A percentile compares a stretch with the other conserved stretches of the same genome.
Evolutionary conservation across 2,888 invertebrate genomes (phyloP).

Genomic region (Orthosia incerta): DNA sequence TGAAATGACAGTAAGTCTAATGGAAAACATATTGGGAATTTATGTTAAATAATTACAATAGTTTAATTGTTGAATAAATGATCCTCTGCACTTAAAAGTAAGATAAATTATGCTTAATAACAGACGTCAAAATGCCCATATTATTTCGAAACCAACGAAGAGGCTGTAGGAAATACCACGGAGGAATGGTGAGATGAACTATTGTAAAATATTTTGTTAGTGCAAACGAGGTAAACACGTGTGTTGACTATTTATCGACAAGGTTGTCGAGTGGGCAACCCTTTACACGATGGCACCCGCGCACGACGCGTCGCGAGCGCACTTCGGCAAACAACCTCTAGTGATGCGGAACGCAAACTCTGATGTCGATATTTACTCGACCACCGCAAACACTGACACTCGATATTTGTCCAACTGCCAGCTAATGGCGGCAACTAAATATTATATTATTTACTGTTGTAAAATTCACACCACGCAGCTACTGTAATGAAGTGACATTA

Average conservation of each 20-base stretch:
- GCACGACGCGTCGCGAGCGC: constrained; percentile 75
- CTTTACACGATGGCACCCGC: constrained; percentile 85
- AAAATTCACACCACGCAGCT: constrained; percentile 84
- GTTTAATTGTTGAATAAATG: constrained; percentile 79
- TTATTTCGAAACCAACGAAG: constrained; percentile 35
- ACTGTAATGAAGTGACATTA: constrained; percentile 83
- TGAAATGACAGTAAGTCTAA: constrained; percentile 78
- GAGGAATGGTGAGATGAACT: constrained; percentile 70
- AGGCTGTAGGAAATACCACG: constrained; percentile 52
- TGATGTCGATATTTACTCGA: constrained; percentile 88
- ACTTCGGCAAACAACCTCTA: constrained; percentile 86
- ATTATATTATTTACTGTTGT: constrained; percentile 77
- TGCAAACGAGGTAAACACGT: constrained; percentile 83
- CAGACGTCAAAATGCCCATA: constrained; percentile 37
- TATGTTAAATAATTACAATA: constrained; percentile 84
- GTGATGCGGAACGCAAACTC: constrained; percentile 91
- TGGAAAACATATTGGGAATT: constrained; percentile 83
- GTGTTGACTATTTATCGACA: constrained; percentile 85
- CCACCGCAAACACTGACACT: constrained; percentile 87
- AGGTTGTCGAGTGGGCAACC: constrained; percentile 86
- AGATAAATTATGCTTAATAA: constrained; percentile 54
- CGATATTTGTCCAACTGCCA: constrained; percentile 87
- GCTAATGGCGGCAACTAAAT: constrained; percentile 84
- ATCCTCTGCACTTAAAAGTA: constrained; percentile 56
- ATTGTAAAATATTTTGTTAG: constrained; percentile 82